Evolutionary conservation across 1,140 invertebrate genomes (phyloP).

Genomic region (Pseudoatta argentina): DNA sequence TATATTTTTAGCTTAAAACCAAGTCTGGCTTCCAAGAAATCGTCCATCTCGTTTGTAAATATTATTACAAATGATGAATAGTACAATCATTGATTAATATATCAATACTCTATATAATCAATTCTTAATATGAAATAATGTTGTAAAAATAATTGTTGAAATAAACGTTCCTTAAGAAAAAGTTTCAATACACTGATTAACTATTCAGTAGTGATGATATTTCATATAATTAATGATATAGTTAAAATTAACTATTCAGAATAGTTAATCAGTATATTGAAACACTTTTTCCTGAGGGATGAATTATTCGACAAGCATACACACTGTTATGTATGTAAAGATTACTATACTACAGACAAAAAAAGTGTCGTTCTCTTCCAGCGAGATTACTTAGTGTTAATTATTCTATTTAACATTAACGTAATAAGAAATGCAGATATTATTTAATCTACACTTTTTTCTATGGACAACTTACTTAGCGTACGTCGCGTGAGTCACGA

Average conservation of each 20-base stretch:
- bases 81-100: not conserved
- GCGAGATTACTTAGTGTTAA: conserved; percentile 6
- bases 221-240: too few species aligned
- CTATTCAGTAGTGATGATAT: too few species aligned
- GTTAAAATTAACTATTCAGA: too few species aligned
- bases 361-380: not conserved
- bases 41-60: too few species aligned
- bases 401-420: conserved; percentile 5
- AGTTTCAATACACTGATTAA: too few species aligned
- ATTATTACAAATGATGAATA: not conserved
- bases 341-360: too few species aligned
- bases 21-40: too few species aligned
- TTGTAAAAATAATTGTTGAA: conserved; percentile 7
- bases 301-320: not conserved
- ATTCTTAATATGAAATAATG: not conserved
- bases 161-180: not conserved
- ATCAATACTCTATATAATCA: not conserved
- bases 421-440: not conserved
- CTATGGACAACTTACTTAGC: not conserved
- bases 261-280: too few species aligned
- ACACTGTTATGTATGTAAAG: not conserved
- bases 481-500: conserved; percentile 34
- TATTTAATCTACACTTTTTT: not conserved
- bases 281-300: too few species aligned
- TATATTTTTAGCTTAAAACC: not conserved